Conservation (phyloP, 2,888 invertebrate genomes). For the Drosophila rellima region DNA sequence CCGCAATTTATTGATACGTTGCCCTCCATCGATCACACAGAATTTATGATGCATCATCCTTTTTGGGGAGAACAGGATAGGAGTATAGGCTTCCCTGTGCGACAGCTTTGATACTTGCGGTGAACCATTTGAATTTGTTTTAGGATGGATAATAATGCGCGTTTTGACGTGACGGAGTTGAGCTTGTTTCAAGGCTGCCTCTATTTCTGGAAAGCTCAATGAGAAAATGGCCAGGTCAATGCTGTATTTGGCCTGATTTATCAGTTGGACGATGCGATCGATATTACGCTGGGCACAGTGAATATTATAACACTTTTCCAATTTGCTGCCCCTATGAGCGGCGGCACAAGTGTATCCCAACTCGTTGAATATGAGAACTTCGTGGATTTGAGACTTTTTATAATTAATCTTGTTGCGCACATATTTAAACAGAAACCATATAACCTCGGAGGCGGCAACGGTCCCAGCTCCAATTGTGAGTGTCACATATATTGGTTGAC, state of each 20-base stretch:
- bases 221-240: slow-evolving; percentile 5
- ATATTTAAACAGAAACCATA: background rate
- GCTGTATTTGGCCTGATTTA: slow-evolving; percentile 1
- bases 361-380: slow-evolving; percentile 9
- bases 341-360: background rate
- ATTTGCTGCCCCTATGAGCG: background rate
- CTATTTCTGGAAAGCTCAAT: background rate
- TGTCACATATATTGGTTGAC: background rate
- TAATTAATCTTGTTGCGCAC: background rate
- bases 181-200: background rate
- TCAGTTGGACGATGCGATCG: background rate
- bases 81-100: background rate
- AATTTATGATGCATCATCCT: slow-evolving; percentile 8
- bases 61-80: background rate
- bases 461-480: slow-evolving; percentile 1
- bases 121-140: background rate
- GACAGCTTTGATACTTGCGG: background rate
- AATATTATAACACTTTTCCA: background rate
- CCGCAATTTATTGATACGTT: background rate
- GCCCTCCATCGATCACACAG: background rate
- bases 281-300: slow-evolving; percentile 4
- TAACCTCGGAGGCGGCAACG: slow-evolving; percentile 3
- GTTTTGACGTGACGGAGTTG: background rate
- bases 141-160: background rate
- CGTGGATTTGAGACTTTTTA: background rate